phyloP scores from a whole-genome alignment of 2,888 invertebrate genomes.

The Empis stercorea region DNA sequence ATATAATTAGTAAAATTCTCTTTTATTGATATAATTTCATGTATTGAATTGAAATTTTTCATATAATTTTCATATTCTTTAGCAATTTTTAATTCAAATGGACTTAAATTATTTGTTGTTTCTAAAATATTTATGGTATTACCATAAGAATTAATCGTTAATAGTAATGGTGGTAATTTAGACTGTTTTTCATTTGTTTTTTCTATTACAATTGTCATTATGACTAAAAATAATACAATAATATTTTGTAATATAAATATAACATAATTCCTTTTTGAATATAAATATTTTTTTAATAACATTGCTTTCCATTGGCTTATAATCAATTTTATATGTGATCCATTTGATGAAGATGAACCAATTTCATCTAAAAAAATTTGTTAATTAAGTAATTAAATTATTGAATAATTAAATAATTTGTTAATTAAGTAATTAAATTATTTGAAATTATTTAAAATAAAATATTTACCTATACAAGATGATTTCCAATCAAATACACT shows the following conservation, averaged over 20 bases:
- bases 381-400: not conserved
- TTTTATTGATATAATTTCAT: not conserved
- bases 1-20: not conserved
- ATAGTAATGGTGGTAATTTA: slow-evolving; percentile 38
- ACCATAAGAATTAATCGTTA: slow-evolving; percentile 20
- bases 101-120: not conserved
- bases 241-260: slow-evolving; percentile 50
- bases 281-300: slow-evolving; percentile 50
- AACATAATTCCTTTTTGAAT: slow-evolving; percentile 53
- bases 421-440: no score
- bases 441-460: no score
- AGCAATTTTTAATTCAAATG: not conserved
- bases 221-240: slow-evolving; percentile 53
- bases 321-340: not conserved
- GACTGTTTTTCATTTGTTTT: slow-evolving; percentile 33
- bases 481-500: no score
- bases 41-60: not conserved
- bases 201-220: slow-evolving; percentile 48
- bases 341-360: not conserved
- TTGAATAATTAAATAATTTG: no score
- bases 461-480: no score
- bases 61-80: not conserved
- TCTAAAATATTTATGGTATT: not conserved
- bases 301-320: slow-evolving; percentile 51
- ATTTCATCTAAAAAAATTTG: not conserved